phyloP scores from a whole-genome alignment of 2,113 vertebrate genomes.

The Callopanchax toddi region DNA sequence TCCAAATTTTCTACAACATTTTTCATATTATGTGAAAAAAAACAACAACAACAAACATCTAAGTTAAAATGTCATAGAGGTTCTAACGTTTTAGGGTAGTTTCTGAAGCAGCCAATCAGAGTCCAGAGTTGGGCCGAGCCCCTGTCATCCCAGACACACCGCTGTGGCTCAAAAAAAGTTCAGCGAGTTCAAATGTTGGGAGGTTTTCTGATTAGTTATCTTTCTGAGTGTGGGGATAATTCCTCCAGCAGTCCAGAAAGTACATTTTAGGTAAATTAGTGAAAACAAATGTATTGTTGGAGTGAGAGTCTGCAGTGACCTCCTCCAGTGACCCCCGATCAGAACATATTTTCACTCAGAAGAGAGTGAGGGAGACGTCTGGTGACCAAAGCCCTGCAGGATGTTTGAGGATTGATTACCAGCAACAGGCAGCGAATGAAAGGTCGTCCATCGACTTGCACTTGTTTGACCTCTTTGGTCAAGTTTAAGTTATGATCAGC shows the following conservation, averaged over 20 bases:
- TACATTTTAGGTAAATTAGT: neutral
- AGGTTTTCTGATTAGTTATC: too few species aligned
- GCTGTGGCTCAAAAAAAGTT: too few species aligned
- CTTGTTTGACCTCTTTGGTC: constrained; percentile 12
- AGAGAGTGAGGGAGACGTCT: neutral
- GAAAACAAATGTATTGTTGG: neutral
- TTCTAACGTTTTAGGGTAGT: neutral
- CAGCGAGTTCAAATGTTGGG: too few species aligned
- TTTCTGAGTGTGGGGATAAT: too few species aligned
- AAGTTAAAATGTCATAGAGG: neutral
- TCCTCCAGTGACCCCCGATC: too few species aligned
- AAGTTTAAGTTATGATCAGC: neutral
- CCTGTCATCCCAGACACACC: neutral
- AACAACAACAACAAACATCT: too few species aligned
- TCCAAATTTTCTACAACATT: too few species aligned
- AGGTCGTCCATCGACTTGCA: neutral
- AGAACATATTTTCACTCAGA: too few species aligned
- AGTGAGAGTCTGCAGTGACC: neutral
- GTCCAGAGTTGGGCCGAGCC: neutral
- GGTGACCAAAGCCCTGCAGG: neutral
- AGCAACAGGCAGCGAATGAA: neutral
- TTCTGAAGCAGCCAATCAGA: constrained; percentile 1
- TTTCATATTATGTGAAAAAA: too few species aligned
- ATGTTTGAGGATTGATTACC: neutral
- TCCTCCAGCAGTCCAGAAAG: too few species aligned